Base-by-base conservation (phyloP, 2,888 invertebrate genomes). In the Tuberolachnus salignus region DNA sequence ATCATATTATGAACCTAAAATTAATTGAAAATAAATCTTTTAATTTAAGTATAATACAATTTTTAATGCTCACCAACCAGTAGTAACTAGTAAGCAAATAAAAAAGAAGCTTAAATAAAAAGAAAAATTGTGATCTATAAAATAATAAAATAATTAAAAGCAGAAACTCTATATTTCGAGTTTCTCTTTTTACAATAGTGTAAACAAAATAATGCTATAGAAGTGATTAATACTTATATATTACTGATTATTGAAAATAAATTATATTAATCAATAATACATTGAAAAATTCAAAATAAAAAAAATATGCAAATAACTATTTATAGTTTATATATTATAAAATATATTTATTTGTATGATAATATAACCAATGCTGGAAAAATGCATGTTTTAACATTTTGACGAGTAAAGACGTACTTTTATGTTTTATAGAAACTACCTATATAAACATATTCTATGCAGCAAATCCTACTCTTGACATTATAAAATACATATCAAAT, bases 51-150 rank as follows among this genome's bases (percentile, higher is more conserved):
- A 64, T 64, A 74, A 74, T 63, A 53, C n/a, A 21, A 69, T 69
- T 69, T 74, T 69, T 69, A 59, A 78, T 69, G 67, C 78, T 78
- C 59, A 69, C 73, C 21, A 9, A 16, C 66, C 21, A 78, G 3
- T 78, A 57, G 66, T 49, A 46, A 75, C n/a, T 64, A 51, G 63
- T 57, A 78, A 78, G 78, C 78, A 78, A 78, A 69, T 78, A 61
- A 78, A 78, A 67, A 61, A 51, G n/a, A 78, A 78, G 78, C 78
- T 75, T 59, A 55, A 67, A 42, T 59, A 51, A 59, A 66, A 66
- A 26, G 61, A 42, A 59, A 70, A 78, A 51, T n/a, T 53, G 42
- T 55, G 8, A 49, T 21, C 23, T 55, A 64, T 59, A 61, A 51
- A 61, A 63, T 42, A n/a, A 49, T 49, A 16, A 69, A 78, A 26